Conservation (phyloP, 2,113 vertebrate genomes). For the Anser cygnoides region DNA sequence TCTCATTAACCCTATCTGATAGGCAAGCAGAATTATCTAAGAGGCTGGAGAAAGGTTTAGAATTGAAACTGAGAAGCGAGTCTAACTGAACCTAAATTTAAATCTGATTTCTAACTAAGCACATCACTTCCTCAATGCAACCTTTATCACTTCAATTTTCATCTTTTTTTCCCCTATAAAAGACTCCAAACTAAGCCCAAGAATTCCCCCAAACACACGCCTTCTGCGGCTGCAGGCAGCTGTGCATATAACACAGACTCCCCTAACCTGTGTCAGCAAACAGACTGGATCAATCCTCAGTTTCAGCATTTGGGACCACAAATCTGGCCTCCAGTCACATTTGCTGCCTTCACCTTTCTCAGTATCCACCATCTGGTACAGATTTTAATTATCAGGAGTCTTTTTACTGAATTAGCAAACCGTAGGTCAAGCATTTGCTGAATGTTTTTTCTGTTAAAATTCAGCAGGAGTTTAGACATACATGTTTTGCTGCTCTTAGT, state of each 20-base stretch:
- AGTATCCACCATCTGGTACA: not conserved
- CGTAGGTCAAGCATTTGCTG: not conserved
- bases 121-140: not conserved
- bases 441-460: not conserved
- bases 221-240: not conserved
- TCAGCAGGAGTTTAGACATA: not conserved
- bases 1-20: not conserved
- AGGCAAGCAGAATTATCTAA: not conserved
- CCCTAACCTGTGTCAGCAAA: not conserved
- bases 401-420: constrained; percentile 16
- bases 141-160: not conserved
- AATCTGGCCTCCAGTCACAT: not conserved
- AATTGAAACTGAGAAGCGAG: not conserved
- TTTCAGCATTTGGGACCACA: not conserved
- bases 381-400: constrained; percentile 9
- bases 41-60: not conserved
- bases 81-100: not conserved
- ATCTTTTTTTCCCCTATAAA: not conserved
- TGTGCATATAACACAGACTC: not conserved
- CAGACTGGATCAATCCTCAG: not conserved
- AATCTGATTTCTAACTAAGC: not conserved
- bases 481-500: not conserved
- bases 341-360: constrained; percentile 21
- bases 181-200: not conserved
- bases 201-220: accelerated